These are phyloP conservation scores for Palythoa grandis DNA, from an alignment of 92 coral and sea anemone genomes.

Conservation along the genomic window DNA sequence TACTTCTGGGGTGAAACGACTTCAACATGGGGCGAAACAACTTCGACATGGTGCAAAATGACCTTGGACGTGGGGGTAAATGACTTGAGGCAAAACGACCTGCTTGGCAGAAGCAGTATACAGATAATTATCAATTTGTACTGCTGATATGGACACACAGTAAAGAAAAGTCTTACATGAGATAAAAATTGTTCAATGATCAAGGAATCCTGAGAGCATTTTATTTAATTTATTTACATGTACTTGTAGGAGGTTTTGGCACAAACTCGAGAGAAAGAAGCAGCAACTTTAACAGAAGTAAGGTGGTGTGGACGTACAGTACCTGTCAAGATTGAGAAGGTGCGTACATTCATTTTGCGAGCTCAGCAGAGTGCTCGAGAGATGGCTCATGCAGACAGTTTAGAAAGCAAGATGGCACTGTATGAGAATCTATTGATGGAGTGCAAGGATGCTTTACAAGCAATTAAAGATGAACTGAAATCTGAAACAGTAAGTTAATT, in stretches of 20 bases:
- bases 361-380: conserved; percentile 90
- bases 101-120: too few species aligned
- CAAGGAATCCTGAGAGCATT: too few species aligned
- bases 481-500: conserved; percentile 81
- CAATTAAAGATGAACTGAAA: conserved; percentile 91
- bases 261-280: conserved; percentile 98
- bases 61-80: too few species aligned
- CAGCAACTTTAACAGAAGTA: conserved; percentile 92
- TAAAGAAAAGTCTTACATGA: too few species aligned
- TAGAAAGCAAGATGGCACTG: conserved; percentile 90
- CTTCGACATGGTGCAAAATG: too few species aligned
- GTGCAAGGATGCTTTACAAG: conserved; percentile 97
- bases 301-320: conserved; percentile 88
- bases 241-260: conserved; percentile 84
- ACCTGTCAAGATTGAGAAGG: conserved; percentile 95
- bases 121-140: too few species aligned
- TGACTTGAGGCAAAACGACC: too few species aligned
- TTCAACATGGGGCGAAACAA: too few species aligned
- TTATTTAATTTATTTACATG: not conserved
- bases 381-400: conserved; percentile 81
- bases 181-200: too few species aligned
- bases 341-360: conserved; percentile 92
- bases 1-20: too few species aligned
- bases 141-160: too few species aligned
- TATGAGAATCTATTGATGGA: conserved; percentile 96